Evolutionary conservation across 2,113 vertebrate genomes (phyloP).

Genomic region (Argyrosomus japonicus): DNA sequence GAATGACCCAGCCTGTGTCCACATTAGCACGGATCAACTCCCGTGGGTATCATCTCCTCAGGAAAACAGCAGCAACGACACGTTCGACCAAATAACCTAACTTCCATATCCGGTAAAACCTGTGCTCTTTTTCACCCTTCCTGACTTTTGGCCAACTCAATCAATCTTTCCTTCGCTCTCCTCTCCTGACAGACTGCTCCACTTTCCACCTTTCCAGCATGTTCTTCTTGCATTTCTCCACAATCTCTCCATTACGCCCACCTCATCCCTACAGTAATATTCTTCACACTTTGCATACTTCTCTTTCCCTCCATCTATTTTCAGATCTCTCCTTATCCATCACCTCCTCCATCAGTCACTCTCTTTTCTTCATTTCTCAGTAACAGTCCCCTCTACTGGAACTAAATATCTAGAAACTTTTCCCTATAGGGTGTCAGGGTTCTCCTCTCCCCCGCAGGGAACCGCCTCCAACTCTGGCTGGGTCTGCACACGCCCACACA

Average conservation of each 20-base stretch:
- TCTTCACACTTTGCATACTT: slow-evolving; percentile 37
- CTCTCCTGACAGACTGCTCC: slow-evolving; percentile 29
- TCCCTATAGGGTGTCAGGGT: slow-evolving; percentile 30
- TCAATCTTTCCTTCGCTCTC: slow-evolving; percentile 48
- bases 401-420: slow-evolving; percentile 51
- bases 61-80: slow-evolving; percentile 58
- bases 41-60: slow-evolving; percentile 53
- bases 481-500: slow-evolving; percentile 46
- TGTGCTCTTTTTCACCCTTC: slow-evolving; percentile 41
- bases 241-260: slow-evolving; percentile 43
- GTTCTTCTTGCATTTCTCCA: slow-evolving; percentile 26
- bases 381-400: slow-evolving; percentile 32
- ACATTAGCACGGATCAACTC: slow-evolving; percentile 77
- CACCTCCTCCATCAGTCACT: slow-evolving; percentile 17
- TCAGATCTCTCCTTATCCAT: slow-evolving; percentile 39
- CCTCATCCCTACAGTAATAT: slow-evolving; percentile 31
- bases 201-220: slow-evolving; percentile 39
- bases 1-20: slow-evolving; percentile 71
- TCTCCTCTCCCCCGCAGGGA: slow-evolving; percentile 36
- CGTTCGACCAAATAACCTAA: slow-evolving; percentile 56
- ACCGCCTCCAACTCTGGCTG: slow-evolving; percentile 44
- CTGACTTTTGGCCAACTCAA: slow-evolving; percentile 58
- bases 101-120: slow-evolving; percentile 57
- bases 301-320: slow-evolving; percentile 25
- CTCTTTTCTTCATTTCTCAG: slow-evolving; percentile 30